Percentiles rank a stretch among this genome's conserved stretches.
Evolutionary conservation across 1,140 invertebrate species (phyloP).

Genomic region (Heterodera carotae): DNA sequence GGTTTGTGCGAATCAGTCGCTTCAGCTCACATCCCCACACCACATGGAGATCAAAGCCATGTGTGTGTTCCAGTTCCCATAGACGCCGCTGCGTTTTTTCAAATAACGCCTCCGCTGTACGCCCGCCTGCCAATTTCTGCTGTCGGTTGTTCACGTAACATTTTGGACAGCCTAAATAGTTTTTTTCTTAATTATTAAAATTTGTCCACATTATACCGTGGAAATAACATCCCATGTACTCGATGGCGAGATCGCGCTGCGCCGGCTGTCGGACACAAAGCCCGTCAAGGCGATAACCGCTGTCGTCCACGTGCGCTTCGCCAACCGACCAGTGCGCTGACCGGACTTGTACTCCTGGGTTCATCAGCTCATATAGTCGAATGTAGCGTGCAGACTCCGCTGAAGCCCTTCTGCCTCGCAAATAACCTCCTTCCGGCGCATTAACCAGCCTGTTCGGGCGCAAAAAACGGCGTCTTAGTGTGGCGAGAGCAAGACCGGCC

Average conservation of each 20-base stretch:
- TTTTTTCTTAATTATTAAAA: neutral
- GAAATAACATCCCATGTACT: slow-evolving; percentile 19
- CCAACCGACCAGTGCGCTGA: slow-evolving; percentile 14
- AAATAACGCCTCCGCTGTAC: slow-evolving; percentile 12
- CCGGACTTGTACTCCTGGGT: neutral
- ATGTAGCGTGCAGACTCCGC: slow-evolving; percentile 20
- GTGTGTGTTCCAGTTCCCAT: slow-evolving; percentile 13
- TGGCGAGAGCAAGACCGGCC: slow-evolving; percentile 9
- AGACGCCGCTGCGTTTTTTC: slow-evolving; percentile 18
- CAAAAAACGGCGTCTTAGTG: slow-evolving; percentile 1
- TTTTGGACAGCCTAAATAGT: slow-evolving; percentile 11
- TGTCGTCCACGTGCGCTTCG: slow-evolving; percentile 15
- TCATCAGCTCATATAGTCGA: neutral
- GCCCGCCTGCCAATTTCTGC: neutral
- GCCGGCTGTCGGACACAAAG: neutral
- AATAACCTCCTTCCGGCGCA: slow-evolving; percentile 18
- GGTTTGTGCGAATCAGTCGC: neutral
- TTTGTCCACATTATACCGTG: neutral
- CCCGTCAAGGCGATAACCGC: slow-evolving; percentile 8
- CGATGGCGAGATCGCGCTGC: slow-evolving; percentile 16
- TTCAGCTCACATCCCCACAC: slow-evolving; percentile 17
- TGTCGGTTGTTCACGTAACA: slow-evolving; percentile 14
- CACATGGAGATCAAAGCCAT: slow-evolving; percentile 11
- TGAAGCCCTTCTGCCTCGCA: slow-evolving; percentile 4
- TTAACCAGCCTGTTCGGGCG: neutral